Percentiles rank a stretch among this genome's conserved stretches.
Evolutionary conservation across 2,113 vertebrate species (phyloP).

Genomic region (Salminus brasiliensis): DNA sequence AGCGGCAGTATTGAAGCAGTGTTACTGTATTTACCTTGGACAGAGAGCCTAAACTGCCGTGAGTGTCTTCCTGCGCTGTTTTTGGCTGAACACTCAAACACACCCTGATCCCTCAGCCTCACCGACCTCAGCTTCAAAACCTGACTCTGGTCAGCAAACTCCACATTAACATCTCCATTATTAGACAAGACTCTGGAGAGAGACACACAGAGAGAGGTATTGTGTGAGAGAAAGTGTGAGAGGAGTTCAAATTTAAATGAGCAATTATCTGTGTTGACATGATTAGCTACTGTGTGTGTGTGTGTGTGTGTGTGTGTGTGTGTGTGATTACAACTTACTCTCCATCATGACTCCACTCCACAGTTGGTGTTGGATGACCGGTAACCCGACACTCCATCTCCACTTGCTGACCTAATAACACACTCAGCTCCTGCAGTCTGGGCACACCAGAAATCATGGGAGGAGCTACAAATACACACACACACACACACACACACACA

Average conservation of each 20-base stretch:
- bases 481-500: not conserved
- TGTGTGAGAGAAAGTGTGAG: no score
- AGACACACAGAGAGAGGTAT: not conserved
- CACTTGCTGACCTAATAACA: constrained; percentile 73
- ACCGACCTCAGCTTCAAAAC: constrained; percentile 76
- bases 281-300: not conserved
- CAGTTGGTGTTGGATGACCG: constrained; percentile 77
- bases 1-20: not conserved
- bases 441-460: constrained; percentile 78
- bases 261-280: no score
- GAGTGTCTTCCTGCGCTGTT: constrained; percentile 84
- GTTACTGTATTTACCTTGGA: constrained; percentile 72
- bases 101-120: constrained; percentile 79
- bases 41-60: constrained; percentile 79
- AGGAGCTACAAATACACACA: constrained; percentile 70
- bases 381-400: constrained; percentile 78
- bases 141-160: constrained; percentile 78
- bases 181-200: constrained; percentile 74
- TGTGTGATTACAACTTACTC: constrained; percentile 74
- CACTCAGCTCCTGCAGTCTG: constrained; percentile 75
- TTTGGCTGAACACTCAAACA: constrained; percentile 84
- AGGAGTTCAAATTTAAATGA: no score
- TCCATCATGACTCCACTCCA: constrained; percentile 87
- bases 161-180: constrained; percentile 71
- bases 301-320: constrained; percentile 7